Conservation (phyloP, 1,140 invertebrate genomes). For the Dinothrombium tinctorium region DNA sequence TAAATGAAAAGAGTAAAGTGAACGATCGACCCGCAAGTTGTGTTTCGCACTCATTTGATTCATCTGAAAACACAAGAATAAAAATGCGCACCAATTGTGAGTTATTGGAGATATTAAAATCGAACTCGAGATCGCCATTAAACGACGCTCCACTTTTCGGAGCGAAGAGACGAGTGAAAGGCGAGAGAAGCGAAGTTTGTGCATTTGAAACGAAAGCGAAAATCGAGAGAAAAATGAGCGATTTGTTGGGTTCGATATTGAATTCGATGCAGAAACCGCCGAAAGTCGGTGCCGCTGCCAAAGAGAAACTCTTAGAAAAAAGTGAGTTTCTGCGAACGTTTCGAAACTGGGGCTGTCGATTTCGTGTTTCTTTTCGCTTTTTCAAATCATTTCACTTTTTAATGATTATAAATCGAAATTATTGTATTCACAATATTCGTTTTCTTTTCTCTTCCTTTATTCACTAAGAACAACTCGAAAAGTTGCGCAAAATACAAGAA, state of each 20-base stretch:
- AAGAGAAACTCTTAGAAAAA: slow-evolving; percentile 8
- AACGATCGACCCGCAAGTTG: too few species aligned
- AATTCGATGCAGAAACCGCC: slow-evolving; percentile 12
- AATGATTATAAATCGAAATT: background rate
- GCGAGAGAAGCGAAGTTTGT: too few species aligned
- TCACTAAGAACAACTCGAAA: slow-evolving; percentile 11
- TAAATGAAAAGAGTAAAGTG: too few species aligned
- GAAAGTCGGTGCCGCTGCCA: background rate
- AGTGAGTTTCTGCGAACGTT: background rate
- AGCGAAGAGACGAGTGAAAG: too few species aligned
- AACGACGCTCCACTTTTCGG: too few species aligned
- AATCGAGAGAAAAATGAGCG: slow-evolving; percentile 12
- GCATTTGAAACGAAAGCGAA: too few species aligned
- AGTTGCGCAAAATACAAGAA: slow-evolving; percentile 10
- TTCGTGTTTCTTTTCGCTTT: background rate
- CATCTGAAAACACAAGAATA: too few species aligned
- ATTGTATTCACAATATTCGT: background rate
- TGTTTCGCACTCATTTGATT: too few species aligned
- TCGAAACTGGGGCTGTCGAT: background rate
- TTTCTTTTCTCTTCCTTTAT: slow-evolving; percentile 5
- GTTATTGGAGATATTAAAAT: too few species aligned
- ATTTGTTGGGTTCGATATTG: slow-evolving; percentile 13
- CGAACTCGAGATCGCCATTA: too few species aligned
- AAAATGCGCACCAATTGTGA: too few species aligned
- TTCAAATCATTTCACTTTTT: background rate